Percentiles rank a stretch among this genome's conserved stretches.
Conservation (phyloP, 2,113 vertebrate species). For the Gobius niger region DNA sequence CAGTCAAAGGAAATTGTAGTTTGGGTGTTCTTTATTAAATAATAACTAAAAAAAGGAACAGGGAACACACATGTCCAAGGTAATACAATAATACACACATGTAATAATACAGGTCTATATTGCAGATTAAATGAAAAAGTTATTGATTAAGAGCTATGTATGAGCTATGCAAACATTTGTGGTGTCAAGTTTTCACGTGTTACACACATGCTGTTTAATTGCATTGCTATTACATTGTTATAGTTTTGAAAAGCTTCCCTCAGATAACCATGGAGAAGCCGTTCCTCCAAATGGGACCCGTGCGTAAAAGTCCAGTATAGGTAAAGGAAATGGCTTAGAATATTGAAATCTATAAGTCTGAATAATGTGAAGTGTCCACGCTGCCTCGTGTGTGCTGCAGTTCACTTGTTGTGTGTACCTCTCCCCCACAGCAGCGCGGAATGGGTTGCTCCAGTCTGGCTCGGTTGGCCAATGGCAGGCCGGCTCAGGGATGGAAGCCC, state of each 20-base stretch:
- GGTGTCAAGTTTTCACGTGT: too few species aligned
- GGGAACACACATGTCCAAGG: too few species aligned
- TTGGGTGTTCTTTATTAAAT: too few species aligned
- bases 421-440: constrained; percentile 76
- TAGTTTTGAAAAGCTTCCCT: background rate
- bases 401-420: constrained; percentile 30
- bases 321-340: background rate
- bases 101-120: too few species aligned
- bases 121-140: too few species aligned
- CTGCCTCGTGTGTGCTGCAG: constrained; percentile 20
- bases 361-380: background rate
- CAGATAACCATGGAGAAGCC: too few species aligned
- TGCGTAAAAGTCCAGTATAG: background rate
- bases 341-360: background rate
- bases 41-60: too few species aligned
- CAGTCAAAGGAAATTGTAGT: too few species aligned
- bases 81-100: too few species aligned
- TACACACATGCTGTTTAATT: background rate
- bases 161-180: too few species aligned
- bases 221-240: background rate
- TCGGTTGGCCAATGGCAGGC: constrained; percentile 80
- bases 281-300: background rate
- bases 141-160: too few species aligned
- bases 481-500: constrained; percentile 63
- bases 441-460: constrained; percentile 88